phyloP scores from a whole-genome alignment of 2,888 invertebrate genomes.

The Brachynemurus nebulosus region DNA sequence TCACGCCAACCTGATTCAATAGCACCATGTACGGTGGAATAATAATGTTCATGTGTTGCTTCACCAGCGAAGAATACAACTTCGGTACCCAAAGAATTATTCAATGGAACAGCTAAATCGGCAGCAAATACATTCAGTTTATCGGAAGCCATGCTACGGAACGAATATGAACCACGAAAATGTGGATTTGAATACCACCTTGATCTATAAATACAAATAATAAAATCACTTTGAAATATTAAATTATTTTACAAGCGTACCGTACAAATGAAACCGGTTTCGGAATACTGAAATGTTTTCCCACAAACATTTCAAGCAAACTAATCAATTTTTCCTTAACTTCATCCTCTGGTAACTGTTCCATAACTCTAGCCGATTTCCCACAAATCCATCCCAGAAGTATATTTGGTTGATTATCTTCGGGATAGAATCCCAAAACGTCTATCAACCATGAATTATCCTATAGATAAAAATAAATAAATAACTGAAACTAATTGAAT shows the following conservation, averaged over 20 bases:
- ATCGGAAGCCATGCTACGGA: conserved; percentile 39
- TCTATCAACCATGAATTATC: conserved; percentile 44
- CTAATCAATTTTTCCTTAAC: conserved; percentile 37
- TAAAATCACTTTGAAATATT: not conserved
- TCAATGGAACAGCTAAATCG: conserved; percentile 43
- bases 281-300: conserved; percentile 34
- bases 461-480: conserved; percentile 23
- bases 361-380: conserved; percentile 43
- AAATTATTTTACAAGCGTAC: conserved; percentile 18
- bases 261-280: conserved; percentile 28
- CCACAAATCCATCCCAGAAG: conserved; percentile 60
- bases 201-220: conserved; percentile 36
- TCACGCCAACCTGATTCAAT: conserved; percentile 39
- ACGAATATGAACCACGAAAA: conserved; percentile 59
- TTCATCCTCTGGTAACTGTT: conserved; percentile 39
- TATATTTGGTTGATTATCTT: conserved; percentile 46
- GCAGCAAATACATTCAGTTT: conserved; percentile 34
- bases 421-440: conserved; percentile 51
- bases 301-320: conserved; percentile 39
- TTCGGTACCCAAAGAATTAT: conserved; percentile 27
- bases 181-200: conserved; percentile 54
- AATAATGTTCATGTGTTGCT: conserved; percentile 35
- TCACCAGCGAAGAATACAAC: conserved; percentile 46
- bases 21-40: conserved; percentile 41
- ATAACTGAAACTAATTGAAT: not conserved